Base-by-base conservation (phyloP, 2,888 invertebrate species). In the Dryobota labecula region DNA sequence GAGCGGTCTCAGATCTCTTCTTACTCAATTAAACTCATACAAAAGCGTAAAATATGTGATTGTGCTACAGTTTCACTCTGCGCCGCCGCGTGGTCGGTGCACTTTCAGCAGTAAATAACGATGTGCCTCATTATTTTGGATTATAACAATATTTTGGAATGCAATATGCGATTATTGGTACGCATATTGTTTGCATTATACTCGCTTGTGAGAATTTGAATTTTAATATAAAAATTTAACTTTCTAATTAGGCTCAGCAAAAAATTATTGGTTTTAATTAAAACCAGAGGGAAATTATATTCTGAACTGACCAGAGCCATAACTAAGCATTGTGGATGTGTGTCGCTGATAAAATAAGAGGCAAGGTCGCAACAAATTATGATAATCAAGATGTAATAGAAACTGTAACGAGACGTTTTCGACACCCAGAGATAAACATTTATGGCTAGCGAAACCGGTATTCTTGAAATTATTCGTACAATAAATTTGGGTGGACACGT, bases 11-110 rank as follows among this genome's bases (percentile, higher is more conserved):
- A 82, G 86, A 88, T 92, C 92, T 93, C 93, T 93, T 94, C 94
- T 94, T 94, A 89, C 94, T 93, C 94, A 95, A 95, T 95, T 95
- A 95, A 93, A 93, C 90, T 92, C 92, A 88, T 94, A 92, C 94
- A 92, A 94, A 94, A 93, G 93, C 91, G 92, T 95, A 94, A 95
- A 92, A 93, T 95, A 95, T 95, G 94, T 94, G 93, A 93, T 88
- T 93, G 90, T 94, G 94, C 87, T 95, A 94, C 94, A 94, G 93
- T 94, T 94, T 93, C 91, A 87, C 89, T 88, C 85, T 82, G 85
- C 86, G 82, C 84, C 84, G 86, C 84, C 86, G 87, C 86, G 76
- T 83, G 88, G 88, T 86, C 88, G 90, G 90, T 87, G 83, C 85
- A 88, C 90, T 92, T 92, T 91, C 90, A 88, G 89, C 88, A 82